Base-by-base conservation (phyloP, 2,888 invertebrate species). In the Mamestra brassicae region DNA sequence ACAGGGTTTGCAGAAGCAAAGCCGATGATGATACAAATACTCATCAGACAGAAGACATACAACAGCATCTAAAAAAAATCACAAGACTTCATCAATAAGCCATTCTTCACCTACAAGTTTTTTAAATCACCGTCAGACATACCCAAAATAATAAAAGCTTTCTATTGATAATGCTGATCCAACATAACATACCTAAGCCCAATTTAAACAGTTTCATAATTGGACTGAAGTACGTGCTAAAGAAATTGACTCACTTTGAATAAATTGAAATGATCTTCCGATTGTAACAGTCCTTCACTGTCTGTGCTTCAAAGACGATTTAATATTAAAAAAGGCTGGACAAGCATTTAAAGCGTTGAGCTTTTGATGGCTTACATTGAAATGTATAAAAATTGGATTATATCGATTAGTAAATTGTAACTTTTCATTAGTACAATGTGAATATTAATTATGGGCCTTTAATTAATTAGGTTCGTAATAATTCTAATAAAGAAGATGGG, bases 41-140 rank as follows among this genome's bases (percentile, higher is more conserved):
- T 54, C 34, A 54, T 54, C 34, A 54, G 15, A 42, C 2, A 38
- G 60, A 26, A 47, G 4, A 71, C 47, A 47, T 47, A 38, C 1
- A 80, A 42, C 76, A 55, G 74, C 73, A 76, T 76, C 80, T 63
- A 64, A 8, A 55, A 36, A 54, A n/a, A 15, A 45, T 45, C 11
- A 15, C 1, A 34, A 50, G 2, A 52, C 3, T n/a, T 36, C 36
- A 38, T 52, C 10, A 36, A 45, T n/a, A 11, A 63, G 17, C 3
- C 50, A 8, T 47, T 63, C 5, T 34, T 34, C 4, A 17, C 8
- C 10, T 7, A 15, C 8, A 60, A 7, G 13, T 36, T 34, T 58
- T 34, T 13, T 55, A 11, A 36, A 15, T 15, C 15, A 34, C 5
- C 38, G 3, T 34, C 34, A 34, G 7, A 58, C 15, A 26, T 26